Conservation (phyloP, 2,797 vertebrate species). For the Acropternis orthonyx region DNA sequence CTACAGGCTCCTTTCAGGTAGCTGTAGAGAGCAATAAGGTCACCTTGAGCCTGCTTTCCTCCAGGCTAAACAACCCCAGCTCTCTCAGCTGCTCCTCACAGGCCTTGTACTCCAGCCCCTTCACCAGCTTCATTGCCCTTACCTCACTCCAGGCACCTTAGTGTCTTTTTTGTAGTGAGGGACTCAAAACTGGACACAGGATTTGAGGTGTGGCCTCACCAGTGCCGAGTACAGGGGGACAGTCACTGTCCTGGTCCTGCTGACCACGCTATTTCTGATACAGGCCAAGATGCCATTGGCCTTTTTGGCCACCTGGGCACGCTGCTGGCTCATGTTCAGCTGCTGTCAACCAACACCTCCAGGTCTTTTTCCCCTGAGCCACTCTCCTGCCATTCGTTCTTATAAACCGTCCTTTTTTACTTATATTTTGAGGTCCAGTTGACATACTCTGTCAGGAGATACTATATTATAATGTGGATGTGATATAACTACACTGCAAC, state of each 20-base stretch:
- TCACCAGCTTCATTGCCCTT: accelerated
- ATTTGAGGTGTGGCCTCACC: accelerated
- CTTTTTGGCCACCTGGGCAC: background rate
- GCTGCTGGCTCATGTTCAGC: accelerated
- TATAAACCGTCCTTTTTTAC: background rate
- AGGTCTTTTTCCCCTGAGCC: background rate
- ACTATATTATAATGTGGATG: background rate
- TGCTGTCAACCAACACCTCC: background rate
- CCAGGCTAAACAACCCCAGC: background rate
- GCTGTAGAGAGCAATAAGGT: background rate
- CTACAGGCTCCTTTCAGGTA: background rate
- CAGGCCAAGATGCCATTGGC: background rate
- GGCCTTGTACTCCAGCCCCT: background rate
- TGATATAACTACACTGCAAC: background rate
- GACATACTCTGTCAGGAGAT: background rate
- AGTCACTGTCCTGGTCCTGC: background rate
- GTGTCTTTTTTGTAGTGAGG: background rate
- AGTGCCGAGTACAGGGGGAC: accelerated
- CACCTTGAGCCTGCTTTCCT: background rate
- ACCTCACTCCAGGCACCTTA: accelerated
- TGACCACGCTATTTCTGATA: accelerated
- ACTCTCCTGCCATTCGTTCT: background rate
- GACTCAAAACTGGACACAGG: accelerated
- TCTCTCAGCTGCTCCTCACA: accelerated
- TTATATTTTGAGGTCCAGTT: background rate